phyloP scores from a whole-genome alignment of 64 coral and sea anemone genomes.

The Dendronephthya gigantea region DNA sequence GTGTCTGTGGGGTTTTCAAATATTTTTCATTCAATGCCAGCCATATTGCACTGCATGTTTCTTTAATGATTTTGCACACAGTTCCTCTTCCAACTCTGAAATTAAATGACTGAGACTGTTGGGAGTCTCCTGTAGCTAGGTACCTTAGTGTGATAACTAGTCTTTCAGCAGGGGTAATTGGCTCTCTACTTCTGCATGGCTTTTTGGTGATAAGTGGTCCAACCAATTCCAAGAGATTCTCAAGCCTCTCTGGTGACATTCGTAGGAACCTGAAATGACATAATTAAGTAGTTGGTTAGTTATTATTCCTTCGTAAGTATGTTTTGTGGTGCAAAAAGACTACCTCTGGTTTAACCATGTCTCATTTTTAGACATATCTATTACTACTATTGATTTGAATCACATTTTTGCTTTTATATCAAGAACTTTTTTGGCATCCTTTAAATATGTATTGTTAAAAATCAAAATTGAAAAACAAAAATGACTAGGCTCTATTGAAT shows the following conservation, averaged over 20 bases:
- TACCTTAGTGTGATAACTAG: not conserved
- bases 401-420: not conserved
- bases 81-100: constrained; percentile 32
- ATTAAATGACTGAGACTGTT: constrained; percentile 21
- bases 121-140: constrained; percentile 11
- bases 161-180: not conserved
- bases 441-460: too few species aligned
- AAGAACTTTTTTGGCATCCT: too few species aligned
- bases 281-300: not conserved
- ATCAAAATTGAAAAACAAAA: too few species aligned
- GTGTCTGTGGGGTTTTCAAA: constrained; percentile 7
- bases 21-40: not conserved
- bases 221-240: not conserved
- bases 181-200: not conserved
- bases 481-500: too few species aligned
- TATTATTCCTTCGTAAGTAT: not conserved
- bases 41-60: constrained; percentile 26
- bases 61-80: not conserved
- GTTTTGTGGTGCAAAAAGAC: too few species aligned
- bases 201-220: not conserved
- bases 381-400: too few species aligned
- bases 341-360: too few species aligned
- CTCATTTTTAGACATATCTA: too few species aligned
- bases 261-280: not conserved
- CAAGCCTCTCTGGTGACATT: not conserved